These are phyloP conservation scores for Heteromyza rotundicornis DNA, from an alignment of 2,888 invertebrate genomes.

Conservation along the genomic window DNA sequence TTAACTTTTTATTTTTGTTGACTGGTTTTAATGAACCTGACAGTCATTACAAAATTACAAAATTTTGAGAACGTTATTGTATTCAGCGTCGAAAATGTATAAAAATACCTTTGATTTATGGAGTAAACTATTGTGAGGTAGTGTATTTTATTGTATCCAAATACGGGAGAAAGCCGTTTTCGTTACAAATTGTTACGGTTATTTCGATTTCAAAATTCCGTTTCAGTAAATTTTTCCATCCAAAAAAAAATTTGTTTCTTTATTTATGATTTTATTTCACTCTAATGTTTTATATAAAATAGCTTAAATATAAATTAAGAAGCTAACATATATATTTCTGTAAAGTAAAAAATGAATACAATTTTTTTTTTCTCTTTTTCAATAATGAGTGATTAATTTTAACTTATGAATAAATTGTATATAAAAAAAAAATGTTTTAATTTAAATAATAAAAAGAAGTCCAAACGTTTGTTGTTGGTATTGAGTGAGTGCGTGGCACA, in stretches of 20 bases:
- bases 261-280: constrained; percentile 25
- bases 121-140: no score
- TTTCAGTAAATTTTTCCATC: constrained; percentile 22
- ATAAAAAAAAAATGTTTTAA: background rate
- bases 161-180: no score
- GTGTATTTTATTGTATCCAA: no score
- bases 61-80: no score
- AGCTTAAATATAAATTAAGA: constrained; percentile 56
- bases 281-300: constrained; percentile 44
- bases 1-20: no score
- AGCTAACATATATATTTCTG: constrained; percentile 28
- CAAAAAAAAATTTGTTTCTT: constrained; percentile 37
- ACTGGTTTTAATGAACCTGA: no score
- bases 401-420: constrained; percentile 24
- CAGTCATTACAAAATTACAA: no score
- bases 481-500: background rate
- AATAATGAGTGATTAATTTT: constrained; percentile 39
- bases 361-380: background rate
- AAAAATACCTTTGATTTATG: no score
- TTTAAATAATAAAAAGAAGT: constrained; percentile 11
- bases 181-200: no score
- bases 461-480: constrained; percentile 11
- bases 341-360: no score
- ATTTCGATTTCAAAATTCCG: constrained; percentile 15
- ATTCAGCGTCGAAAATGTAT: no score